These are phyloP conservation scores for Kradibia gibbosae DNA, from an alignment of 1,140 invertebrate species.

Conservation along the genomic window DNA sequence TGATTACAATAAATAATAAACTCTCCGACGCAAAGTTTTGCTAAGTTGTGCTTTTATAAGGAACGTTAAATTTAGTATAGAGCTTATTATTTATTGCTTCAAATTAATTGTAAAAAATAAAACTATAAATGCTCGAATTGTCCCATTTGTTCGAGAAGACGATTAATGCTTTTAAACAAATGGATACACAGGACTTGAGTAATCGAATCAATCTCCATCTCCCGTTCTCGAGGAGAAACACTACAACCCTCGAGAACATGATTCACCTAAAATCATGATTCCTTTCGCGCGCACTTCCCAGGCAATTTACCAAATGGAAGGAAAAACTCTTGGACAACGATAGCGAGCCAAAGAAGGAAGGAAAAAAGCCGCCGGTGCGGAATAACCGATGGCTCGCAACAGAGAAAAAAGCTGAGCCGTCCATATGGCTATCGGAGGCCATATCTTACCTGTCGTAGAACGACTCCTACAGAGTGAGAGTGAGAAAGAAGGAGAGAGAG, in stretches of 20 bases:
- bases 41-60: neutral
- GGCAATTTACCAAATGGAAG: constrained; percentile 48
- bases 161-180: constrained; percentile 11
- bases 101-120: neutral
- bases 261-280: constrained; percentile 34
- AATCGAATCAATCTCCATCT: constrained; percentile 13
- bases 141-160: neutral
- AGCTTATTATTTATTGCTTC: neutral
- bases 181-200: constrained; percentile 1
- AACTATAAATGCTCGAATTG: neutral
- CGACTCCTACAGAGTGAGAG: constrained; percentile 1
- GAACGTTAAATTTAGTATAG: neutral
- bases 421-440: constrained; percentile 14
- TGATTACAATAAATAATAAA: constrained; percentile 18
- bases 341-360: neutral
- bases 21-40: no score
- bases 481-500: neutral
- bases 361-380: neutral
- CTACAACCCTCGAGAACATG: constrained; percentile 9
- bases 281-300: constrained; percentile 33
- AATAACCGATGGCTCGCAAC: neutral
- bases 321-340: constrained; percentile 40
- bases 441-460: constrained; percentile 12
- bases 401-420: neutral
- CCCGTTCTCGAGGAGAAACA: neutral